A percentile compares a stretch with the other conserved stretches of the same genome.
phyloP scores from a whole-genome alignment of 1,140 invertebrate genomes.

The Scaptomyza montana region DNA sequence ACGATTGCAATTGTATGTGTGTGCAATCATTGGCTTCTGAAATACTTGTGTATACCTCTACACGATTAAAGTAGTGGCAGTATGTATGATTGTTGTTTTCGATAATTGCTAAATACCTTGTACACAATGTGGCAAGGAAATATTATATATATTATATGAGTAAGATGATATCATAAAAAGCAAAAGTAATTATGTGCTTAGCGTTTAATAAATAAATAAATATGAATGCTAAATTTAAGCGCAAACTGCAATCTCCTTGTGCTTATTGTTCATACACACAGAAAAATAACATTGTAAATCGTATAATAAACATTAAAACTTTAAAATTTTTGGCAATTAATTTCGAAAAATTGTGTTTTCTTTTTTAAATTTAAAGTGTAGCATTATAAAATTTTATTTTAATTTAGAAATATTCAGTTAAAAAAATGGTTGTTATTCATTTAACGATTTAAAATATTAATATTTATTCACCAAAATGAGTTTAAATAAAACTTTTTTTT shows the following conservation, averaged over 20 bases:
- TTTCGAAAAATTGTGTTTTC: too few relatives aligned
- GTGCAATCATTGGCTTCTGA: slow-evolving; percentile 4
- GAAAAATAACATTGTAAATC: background rate
- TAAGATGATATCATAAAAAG: slow-evolving; percentile 44
- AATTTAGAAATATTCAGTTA: too few relatives aligned
- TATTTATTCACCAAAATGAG: too few relatives aligned
- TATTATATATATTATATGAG: background rate
- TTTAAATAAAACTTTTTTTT: too few relatives aligned
- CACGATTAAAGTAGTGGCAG: background rate
- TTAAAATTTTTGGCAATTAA: too few relatives aligned
- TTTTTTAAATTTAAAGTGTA: too few relatives aligned
- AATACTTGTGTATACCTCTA: slow-evolving; percentile 5
- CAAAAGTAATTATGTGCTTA: slow-evolving; percentile 37
- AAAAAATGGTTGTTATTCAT: too few relatives aligned
- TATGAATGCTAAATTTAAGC: slow-evolving; percentile 34
- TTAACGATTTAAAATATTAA: too few relatives aligned
- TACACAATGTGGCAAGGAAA: slow-evolving; percentile 15
- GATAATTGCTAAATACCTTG: slow-evolving; percentile 46
- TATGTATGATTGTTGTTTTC: slow-evolving; percentile 23
- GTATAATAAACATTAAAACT: too few relatives aligned
- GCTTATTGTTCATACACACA: background rate
- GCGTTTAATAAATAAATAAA: slow-evolving; percentile 43
- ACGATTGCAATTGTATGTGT: slow-evolving; percentile 40
- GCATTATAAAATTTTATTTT: too few relatives aligned
- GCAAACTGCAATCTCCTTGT: slow-evolving; percentile 37